Percentiles rank a stretch among this genome's conserved stretches.
phyloP scores from a whole-genome alignment of 2,797 vertebrate species.

The Mus spretus region DNA sequence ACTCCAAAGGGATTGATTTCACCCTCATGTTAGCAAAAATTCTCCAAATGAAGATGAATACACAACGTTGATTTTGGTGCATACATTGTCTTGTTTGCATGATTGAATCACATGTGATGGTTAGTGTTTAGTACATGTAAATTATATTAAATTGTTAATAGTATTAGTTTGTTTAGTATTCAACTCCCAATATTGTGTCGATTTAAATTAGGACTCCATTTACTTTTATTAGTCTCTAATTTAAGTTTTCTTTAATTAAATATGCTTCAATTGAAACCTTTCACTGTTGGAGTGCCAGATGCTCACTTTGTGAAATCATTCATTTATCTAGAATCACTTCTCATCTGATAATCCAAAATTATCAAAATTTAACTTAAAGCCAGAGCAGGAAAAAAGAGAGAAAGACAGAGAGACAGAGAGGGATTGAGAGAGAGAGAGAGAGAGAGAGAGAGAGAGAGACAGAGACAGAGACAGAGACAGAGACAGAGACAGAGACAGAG shows the following conservation, averaged over 20 bases:
- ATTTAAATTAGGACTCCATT: constrained; percentile 47
- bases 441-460: background rate
- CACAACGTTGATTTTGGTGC: constrained; percentile 23
- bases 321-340: constrained; percentile 16
- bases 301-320: background rate
- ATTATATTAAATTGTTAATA: background rate
- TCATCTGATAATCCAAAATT: background rate
- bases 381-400: too few species aligned
- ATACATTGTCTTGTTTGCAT: constrained; percentile 21
- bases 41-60: background rate
- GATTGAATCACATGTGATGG: background rate
- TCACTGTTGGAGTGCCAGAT: background rate
- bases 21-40: background rate
- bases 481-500: background rate
- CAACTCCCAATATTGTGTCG: background rate
- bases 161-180: constrained; percentile 47
- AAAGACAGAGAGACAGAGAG: background rate
- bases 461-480: background rate
- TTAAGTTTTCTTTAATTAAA: constrained; percentile 28
- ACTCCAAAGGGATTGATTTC: background rate
- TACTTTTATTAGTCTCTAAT: constrained; percentile 3
- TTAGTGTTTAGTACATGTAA: constrained; percentile 26
- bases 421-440: background rate
- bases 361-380: constrained; percentile 26
- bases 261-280: constrained; percentile 12